Conservation (phyloP, 2,888 invertebrate species). For the Pachymerium ferrugineum region DNA sequence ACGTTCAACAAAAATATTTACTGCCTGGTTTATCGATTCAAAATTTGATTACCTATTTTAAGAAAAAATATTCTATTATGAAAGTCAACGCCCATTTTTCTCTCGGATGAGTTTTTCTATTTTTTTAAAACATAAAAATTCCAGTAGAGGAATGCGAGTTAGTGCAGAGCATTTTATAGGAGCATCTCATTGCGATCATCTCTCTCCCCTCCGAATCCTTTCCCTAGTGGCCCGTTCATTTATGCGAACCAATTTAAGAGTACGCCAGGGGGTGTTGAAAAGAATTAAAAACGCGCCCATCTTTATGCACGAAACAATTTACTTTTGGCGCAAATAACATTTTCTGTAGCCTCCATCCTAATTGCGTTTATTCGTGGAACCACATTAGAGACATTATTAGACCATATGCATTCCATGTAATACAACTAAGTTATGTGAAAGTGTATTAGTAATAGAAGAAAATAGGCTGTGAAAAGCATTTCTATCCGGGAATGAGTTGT, state of each 20-base stretch:
- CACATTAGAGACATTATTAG: constrained; percentile 16
- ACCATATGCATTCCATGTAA: neutral
- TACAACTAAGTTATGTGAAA: neutral
- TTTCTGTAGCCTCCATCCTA: constrained; percentile 17
- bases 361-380: constrained; percentile 16
- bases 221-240: constrained; percentile 23
- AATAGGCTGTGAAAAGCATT: neutral
- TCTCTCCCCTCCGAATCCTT: neutral
- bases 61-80: neutral
- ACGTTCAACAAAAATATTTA: neutral
- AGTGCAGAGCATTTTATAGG: neutral
- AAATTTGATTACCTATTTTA: neutral
- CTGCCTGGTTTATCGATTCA: neutral
- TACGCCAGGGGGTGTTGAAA: constrained; percentile 26
- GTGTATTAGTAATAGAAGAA: neutral
- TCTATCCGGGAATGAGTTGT: neutral
- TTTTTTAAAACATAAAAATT: neutral
- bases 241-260: constrained; percentile 25
- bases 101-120: too few relatives aligned
- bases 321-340: constrained; percentile 15
- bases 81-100: neutral
- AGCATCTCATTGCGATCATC: neutral
- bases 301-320: constrained; percentile 23
- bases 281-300: constrained; percentile 25
- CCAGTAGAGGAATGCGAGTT: constrained; percentile 1